Evolutionary conservation across 2,113 vertebrate genomes (phyloP).

Genomic region (Apistogramma diplotaenia): DNA sequence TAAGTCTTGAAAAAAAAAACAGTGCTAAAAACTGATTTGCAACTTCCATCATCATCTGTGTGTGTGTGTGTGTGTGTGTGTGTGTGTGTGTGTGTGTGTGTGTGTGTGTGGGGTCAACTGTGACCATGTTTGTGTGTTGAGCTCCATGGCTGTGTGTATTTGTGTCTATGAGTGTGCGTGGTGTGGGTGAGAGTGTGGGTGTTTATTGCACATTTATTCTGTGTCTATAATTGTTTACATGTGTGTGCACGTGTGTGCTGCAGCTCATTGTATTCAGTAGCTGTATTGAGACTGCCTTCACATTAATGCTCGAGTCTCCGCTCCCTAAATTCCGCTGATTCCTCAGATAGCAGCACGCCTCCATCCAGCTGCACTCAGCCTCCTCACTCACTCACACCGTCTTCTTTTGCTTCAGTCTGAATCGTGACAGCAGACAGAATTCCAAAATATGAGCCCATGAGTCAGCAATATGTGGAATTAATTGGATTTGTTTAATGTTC

Average conservation of each 20-base stretch:
- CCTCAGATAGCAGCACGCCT: constrained; percentile 5
- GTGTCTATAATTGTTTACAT: background rate
- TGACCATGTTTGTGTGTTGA: background rate
- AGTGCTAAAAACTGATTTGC: too few species aligned
- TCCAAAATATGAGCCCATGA: background rate
- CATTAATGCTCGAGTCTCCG: background rate
- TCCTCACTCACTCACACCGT: background rate
- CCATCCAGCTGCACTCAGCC: background rate
- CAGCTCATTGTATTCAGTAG: background rate
- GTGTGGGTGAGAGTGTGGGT: background rate
- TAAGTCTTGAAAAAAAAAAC: too few species aligned
- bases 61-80: background rate
- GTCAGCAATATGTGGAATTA: background rate
- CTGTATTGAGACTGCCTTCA: background rate
- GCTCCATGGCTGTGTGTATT: background rate
- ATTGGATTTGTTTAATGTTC: background rate
- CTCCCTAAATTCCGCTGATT: constrained; percentile 21
- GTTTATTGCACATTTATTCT: background rate
- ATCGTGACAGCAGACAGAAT: background rate
- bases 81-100: background rate
- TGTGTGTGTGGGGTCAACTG: background rate
- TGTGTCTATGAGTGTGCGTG: background rate
- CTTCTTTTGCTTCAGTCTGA: background rate
- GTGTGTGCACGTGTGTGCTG: background rate
- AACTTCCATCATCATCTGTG: constrained; percentile 8